Conservation (phyloP, 2,888 invertebrate genomes). For the Euspilapteryx auroguttella region DNA sequence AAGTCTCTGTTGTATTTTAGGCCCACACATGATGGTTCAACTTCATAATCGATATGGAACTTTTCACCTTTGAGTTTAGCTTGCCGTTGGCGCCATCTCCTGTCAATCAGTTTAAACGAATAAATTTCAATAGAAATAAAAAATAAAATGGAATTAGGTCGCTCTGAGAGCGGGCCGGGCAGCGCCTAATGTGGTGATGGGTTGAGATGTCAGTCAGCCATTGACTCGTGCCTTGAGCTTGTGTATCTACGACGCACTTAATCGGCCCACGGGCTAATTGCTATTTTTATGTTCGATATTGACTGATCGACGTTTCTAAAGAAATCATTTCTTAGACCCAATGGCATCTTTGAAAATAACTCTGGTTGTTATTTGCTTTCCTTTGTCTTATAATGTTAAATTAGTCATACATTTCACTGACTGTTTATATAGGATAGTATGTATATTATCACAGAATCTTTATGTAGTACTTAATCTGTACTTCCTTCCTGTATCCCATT, state of each 20-base stretch:
- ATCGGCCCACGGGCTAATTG: conserved; percentile 37
- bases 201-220: conserved; percentile 50
- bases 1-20: no score
- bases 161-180: conserved; percentile 33
- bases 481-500: no score
- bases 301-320: background rate
- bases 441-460: no score
- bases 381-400: no score
- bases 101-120: conserved; percentile 33
- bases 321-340: no score
- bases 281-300: conserved; percentile 24
- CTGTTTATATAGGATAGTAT: no score
- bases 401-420: no score
- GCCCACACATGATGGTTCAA: conserved; percentile 1
- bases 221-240: conserved; percentile 46
- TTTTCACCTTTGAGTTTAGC: no score
- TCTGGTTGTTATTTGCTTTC: no score
- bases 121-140: conserved; percentile 46
- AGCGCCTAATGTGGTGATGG: conserved; percentile 34
- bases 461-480: no score
- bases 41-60: background rate
- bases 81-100: conserved; percentile 50
- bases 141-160: conserved; percentile 46
- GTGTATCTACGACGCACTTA: conserved; percentile 21
- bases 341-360: no score